A percentile compares a stretch with the other conserved stretches of the same genome.
phyloP scores from a whole-genome alignment of 2,888 invertebrate species.

The Drosophila niveifrons region DNA sequence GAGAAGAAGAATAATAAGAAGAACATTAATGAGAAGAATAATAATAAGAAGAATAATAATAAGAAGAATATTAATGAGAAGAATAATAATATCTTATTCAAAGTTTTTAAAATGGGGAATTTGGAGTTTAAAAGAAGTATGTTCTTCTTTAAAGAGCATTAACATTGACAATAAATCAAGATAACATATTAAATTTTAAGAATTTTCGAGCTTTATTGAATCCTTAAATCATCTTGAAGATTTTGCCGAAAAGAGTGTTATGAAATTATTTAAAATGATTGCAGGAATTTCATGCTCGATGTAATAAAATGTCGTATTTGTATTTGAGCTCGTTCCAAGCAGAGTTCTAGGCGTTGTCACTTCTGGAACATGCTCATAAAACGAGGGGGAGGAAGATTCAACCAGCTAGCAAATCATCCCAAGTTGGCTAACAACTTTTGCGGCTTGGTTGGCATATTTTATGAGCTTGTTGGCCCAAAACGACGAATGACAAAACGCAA shows the following conservation, averaged over 20 bases:
- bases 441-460: constrained; percentile 64
- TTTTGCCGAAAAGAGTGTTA: neutral
- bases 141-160: no score
- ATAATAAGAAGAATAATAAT: no score
- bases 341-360: constrained; percentile 28
- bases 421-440: constrained; percentile 54
- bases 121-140: no score
- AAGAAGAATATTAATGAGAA: no score
- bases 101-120: no score
- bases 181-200: no score
- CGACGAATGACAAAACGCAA: constrained; percentile 4
- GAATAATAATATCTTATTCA: no score
- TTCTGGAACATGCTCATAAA: constrained; percentile 45
- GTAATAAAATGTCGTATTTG: constrained; percentile 43
- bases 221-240: neutral
- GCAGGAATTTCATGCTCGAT: constrained; percentile 18
- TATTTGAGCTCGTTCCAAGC: constrained; percentile 17
- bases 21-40: no score
- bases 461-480: constrained; percentile 40
- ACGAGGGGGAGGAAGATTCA: neutral
- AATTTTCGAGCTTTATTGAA: neutral
- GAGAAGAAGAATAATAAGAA: no score
- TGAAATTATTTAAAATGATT: constrained; percentile 25
- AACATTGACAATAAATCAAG: no score
- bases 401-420: constrained; percentile 33